These are phyloP conservation scores for Charanyca ferruginea DNA, from an alignment of 2,888 invertebrate species.

Conservation along the genomic window DNA sequence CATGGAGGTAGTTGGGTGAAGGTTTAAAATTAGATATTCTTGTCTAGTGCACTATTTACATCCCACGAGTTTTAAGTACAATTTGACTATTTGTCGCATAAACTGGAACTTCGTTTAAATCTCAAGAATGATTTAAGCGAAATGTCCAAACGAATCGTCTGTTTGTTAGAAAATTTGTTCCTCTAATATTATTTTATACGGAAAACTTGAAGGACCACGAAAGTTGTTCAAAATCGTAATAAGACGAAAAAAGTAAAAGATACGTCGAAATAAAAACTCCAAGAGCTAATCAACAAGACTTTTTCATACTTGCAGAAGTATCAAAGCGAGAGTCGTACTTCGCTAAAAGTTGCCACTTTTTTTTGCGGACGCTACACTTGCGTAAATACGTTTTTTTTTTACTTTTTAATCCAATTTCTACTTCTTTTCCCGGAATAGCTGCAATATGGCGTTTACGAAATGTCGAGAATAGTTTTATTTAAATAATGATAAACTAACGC, in stretches of 20 bases:
- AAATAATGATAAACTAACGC: conserved; percentile 9
- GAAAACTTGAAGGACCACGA: conserved; percentile 71
- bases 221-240: conserved; percentile 75
- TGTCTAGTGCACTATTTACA: conserved; percentile 5
- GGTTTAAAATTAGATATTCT: not conserved
- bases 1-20: conserved; percentile 19
- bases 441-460: conserved; percentile 12
- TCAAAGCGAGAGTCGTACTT: conserved; percentile 81
- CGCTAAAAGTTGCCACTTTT: conserved; percentile 77
- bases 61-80: not conserved
- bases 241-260: conserved; percentile 76
- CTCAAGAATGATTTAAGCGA: conserved; percentile 35
- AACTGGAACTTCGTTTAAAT: conserved; percentile 22
- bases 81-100: not conserved
- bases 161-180: conserved; percentile 65
- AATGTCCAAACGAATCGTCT: conserved; percentile 66
- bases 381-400: conserved; percentile 74
- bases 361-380: conserved; percentile 69
- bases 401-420: conserved; percentile 71
- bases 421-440: conserved; percentile 50
- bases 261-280: conserved; percentile 80
- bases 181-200: conserved; percentile 68
- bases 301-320: conserved; percentile 82
- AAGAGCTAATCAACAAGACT: conserved; percentile 85
- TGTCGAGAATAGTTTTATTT: conserved; percentile 33